Base-by-base conservation (phyloP, 2,113 vertebrate genomes). In the Heteronetta atricapilla region DNA sequence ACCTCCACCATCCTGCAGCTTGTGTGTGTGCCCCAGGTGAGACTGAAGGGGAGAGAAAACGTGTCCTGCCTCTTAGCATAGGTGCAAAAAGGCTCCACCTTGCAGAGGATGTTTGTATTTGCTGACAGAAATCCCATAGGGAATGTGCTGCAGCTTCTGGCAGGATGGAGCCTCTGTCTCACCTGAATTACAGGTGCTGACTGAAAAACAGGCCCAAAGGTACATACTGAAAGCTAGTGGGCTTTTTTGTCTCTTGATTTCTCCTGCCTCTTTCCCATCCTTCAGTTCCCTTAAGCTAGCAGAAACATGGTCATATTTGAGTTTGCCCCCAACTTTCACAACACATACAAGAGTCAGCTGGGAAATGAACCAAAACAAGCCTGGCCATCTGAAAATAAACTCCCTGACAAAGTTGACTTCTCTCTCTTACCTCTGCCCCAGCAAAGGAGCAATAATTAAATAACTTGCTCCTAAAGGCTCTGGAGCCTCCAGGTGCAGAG, bases 121-220 rank as follows among this genome's bases (percentile, higher is more conserved):
- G 36, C 10, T 60, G 55, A 34, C 40, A 3, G 10, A 79, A 76
- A 55, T 38, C 28, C 19, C 29, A 25, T n/a, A 40, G 25, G 8
- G 31, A 82, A 33, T 0, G 0, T 53, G n/a, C 58, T 60, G 31
- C n/a, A 60, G 29, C 36, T 77, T 78, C 48, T 34, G 0, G 0
- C 8, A 60, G n/a, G 53, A 76, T 9, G 9, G 29, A 66, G n/a
- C 31, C 4, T 69, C 16, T 19, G 40, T 60, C 38, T 72, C 58
- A 23, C 53, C 28, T 64, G 53, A 34, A 88, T 68, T 0, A 82
- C 46, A 48, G 46, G 46, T 11, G 50, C 38, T 58, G 53, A 82
- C 53, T 76, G 1, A 68, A 84, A 87, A 58, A 6, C 21, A 38
- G 3, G 5, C 53, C 21, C 72, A 56, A 28, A 6, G 36, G 29